These are phyloP conservation scores for Montipora capricornis DNA, from an alignment of 64 coral and sea anemone species.

Conservation along the genomic window DNA sequence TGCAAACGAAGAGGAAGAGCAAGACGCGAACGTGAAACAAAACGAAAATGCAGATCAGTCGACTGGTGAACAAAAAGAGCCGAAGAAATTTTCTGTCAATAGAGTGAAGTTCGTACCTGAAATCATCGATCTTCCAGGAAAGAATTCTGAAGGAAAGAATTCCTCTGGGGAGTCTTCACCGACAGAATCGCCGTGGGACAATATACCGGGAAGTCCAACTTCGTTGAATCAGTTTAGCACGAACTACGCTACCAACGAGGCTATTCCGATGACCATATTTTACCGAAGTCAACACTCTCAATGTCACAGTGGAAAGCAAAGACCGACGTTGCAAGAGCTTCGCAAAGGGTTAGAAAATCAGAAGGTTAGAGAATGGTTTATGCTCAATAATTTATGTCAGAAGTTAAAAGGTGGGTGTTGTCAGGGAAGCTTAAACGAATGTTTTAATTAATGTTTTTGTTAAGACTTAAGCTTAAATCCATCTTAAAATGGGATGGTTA, in stretches of 20 bases:
- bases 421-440: no score
- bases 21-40: not conserved
- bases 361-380: no score
- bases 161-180: not conserved
- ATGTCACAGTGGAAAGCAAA: no score
- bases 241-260: conserved; percentile 84
- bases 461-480: no score
- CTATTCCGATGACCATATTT: conserved; percentile 93
- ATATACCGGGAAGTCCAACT: no score
- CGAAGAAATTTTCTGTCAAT: conserved; percentile 4
- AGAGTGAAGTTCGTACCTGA: not conserved
- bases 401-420: no score
- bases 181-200: not conserved
- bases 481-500: no score
- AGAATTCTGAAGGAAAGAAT: not conserved
- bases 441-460: no score
- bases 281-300: conserved; percentile 80
- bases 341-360: conserved; percentile 53
- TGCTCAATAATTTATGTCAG: no score
- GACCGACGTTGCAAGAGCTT: conserved; percentile 80
- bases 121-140: not conserved
- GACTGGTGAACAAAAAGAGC: not conserved
- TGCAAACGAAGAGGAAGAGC: not conserved
- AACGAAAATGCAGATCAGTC: not conserved
- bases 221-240: not conserved